A percentile compares a stretch with the other conserved stretches of the same genome.
phyloP scores from a whole-genome alignment of 2,888 invertebrate species.

The Cryptosula pallasiana region DNA sequence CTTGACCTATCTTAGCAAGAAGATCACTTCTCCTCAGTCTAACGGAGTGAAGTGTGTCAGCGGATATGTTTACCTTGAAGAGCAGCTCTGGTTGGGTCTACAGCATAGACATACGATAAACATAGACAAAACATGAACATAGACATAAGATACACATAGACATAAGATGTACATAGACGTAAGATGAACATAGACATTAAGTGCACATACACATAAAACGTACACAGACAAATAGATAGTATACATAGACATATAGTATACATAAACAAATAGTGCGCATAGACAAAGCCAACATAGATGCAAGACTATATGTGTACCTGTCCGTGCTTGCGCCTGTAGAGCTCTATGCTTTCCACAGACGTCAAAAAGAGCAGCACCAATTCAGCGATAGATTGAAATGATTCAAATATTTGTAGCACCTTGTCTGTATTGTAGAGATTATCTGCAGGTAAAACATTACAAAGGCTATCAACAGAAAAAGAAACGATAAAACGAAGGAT shows the following conservation, averaged over 20 bases:
- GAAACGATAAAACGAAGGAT: too few relatives aligned
- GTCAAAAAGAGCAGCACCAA: constrained; percentile 42
- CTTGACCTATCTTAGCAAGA: constrained; percentile 19
- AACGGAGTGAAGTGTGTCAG: constrained; percentile 25
- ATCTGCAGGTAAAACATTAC: constrained; percentile 23
- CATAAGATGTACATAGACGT: too few relatives aligned
- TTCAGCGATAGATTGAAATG: constrained; percentile 37
- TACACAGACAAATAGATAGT: too few relatives aligned
- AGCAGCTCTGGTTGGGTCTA: constrained; percentile 8
- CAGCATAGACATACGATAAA: too few relatives aligned
- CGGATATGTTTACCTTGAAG: constrained; percentile 26
- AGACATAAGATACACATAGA: too few relatives aligned
- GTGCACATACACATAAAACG: too few relatives aligned
- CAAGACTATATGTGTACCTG: neutral
- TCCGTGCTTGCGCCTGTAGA: constrained; percentile 30
- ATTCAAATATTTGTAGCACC: constrained; percentile 29
- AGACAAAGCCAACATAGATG: too few relatives aligned
- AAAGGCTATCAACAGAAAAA: neutral
- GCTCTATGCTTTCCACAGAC: constrained; percentile 35
- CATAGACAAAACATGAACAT: too few relatives aligned
- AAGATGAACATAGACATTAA: too few relatives aligned
- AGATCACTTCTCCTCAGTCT: neutral
- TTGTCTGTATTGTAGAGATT: constrained; percentile 29
- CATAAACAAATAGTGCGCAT: too few relatives aligned
- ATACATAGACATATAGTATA: too few relatives aligned